phyloP scores from a whole-genome alignment of 37 sponge, comb jelly and placozoan species.

The Chondrosia reniformis region DNA sequence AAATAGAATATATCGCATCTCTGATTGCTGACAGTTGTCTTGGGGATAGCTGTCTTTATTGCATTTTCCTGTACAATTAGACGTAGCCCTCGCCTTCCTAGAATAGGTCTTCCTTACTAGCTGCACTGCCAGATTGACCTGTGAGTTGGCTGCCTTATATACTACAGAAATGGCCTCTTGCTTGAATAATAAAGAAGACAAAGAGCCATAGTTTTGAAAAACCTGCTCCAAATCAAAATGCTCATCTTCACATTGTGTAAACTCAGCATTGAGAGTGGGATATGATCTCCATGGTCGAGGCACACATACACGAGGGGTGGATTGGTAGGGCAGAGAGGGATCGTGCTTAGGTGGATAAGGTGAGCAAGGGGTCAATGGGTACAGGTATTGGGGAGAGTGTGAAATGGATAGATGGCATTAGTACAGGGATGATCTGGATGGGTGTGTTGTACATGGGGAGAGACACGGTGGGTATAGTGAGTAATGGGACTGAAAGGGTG shows the following conservation, averaged over 20 bases:
- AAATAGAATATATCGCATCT: neutral
- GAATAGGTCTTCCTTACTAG: neutral
- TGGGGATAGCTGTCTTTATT: neutral
- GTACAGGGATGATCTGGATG: neutral
- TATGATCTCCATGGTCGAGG: neutral
- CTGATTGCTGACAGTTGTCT: neutral
- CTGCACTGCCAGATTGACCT: neutral
- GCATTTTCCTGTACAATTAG: neutral
- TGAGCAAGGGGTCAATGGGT: too few relatives aligned
- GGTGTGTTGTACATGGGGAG: neutral
- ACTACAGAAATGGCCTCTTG: neutral
- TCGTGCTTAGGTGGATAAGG: too few relatives aligned
- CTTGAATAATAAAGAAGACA: neutral
- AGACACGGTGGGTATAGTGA: neutral
- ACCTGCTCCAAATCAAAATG: neutral
- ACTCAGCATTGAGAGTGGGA: neutral
- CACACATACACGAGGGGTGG: neutral
- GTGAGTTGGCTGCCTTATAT: neutral
- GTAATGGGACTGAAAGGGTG: neutral
- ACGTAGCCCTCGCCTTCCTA: neutral
- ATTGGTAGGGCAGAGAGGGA: too few relatives aligned
- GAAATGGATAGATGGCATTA: neutral
- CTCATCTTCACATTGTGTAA: neutral
- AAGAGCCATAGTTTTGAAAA: neutral
- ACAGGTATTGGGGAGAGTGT: neutral